Conservation (phyloP, 2,797 vertebrate genomes). For the Malacoraja senta region DNA sequence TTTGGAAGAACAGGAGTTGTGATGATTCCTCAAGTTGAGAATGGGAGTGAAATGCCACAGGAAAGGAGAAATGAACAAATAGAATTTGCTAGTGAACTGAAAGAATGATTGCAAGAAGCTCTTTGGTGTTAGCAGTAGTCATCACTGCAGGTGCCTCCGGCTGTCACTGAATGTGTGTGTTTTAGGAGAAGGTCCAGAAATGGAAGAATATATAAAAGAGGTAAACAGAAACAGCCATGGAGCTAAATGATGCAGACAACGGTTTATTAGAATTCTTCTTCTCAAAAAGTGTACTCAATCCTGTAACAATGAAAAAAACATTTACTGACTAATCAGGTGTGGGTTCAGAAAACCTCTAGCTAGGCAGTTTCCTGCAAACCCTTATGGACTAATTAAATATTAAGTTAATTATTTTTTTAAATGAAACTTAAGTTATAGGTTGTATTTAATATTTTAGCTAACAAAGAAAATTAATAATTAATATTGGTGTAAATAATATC, state of each 20-base stretch:
- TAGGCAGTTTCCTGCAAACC: not conserved
- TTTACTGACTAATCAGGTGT: not conserved
- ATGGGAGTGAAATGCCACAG: not conserved
- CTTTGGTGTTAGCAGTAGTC: not conserved
- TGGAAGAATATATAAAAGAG: not conserved
- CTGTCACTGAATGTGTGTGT: not conserved
- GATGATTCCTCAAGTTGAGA: not conserved
- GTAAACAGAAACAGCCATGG: not conserved
- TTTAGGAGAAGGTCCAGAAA: not conserved
- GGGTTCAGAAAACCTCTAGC: not conserved
- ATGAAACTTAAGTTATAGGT: slow-evolving; percentile 18
- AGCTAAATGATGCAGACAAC: not conserved
- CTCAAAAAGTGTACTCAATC: not conserved
- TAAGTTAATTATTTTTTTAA: not conserved
- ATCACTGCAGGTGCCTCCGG: not conserved
- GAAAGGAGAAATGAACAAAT: not conserved
- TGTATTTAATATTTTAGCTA: slow-evolving; percentile 22
- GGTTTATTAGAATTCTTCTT: not conserved
- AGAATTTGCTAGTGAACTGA: not conserved
- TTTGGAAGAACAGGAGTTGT: not conserved
- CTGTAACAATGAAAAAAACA: not conserved
- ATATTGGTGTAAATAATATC: slow-evolving; percentile 27
- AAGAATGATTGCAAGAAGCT: not conserved
- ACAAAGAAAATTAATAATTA: slow-evolving; percentile 35
- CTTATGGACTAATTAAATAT: slow-evolving; percentile 21